phyloP scores from a whole-genome alignment of 2,888 invertebrate species.

The Mimachlamys varia region DNA sequence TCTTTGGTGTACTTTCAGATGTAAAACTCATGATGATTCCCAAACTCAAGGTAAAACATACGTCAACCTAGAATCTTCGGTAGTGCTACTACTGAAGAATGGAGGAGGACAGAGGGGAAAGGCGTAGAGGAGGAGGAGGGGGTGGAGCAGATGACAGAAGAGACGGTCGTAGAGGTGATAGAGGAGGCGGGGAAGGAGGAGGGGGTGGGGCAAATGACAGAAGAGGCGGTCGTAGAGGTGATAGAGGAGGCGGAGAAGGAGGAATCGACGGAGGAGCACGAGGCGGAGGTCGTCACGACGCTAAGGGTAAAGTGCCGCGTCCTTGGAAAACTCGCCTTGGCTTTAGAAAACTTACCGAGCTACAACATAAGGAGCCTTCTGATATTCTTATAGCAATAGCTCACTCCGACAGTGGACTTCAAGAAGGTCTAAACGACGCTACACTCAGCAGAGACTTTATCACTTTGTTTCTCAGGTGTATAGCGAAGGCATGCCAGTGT shows the following conservation, averaged over 20 bases:
- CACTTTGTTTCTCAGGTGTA: conserved; percentile 39
- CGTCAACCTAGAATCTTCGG: not conserved
- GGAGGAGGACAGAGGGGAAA: not conserved
- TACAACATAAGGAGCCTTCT: conserved; percentile 38
- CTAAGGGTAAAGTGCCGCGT: conserved; percentile 24
- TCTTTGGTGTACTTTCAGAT: not conserved
- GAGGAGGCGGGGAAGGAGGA: not conserved
- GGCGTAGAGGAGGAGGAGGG: not conserved
- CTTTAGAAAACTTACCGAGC: conserved; percentile 41
- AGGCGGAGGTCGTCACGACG: not conserved
- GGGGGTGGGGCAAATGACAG: not conserved
- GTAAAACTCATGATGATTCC: not conserved
- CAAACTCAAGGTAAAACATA: not conserved
- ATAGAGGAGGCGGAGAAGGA: not conserved
- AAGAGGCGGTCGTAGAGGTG: not conserved
- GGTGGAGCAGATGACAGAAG: not conserved
- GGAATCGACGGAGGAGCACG: not conserved
- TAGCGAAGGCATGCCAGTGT: conserved; percentile 43
- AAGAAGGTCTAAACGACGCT: conserved; percentile 45
- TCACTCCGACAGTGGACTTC: not conserved
- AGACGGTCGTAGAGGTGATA: not conserved
- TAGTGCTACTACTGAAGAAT: not conserved
- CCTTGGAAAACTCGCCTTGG: conserved; percentile 46
- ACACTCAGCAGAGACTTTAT: conserved; percentile 39
- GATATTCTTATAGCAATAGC: conserved; percentile 42